These are phyloP conservation scores for Mormyrus lacerda DNA, from an alignment of 2,113 vertebrate species.

Conservation along the genomic window DNA sequence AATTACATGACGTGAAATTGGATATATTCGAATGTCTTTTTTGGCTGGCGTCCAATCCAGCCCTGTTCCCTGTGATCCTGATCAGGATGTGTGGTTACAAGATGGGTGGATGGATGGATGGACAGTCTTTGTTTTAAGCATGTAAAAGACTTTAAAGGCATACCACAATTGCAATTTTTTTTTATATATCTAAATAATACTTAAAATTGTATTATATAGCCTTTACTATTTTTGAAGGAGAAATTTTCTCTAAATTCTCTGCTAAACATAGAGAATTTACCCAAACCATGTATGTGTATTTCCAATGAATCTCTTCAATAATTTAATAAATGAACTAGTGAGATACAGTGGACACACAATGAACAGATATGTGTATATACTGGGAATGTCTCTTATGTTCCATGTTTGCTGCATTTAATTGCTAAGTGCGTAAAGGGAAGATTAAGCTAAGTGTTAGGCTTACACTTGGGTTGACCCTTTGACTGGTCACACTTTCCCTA, in stretches of 20 bases:
- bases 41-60: not conserved
- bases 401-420: conserved; percentile 4
- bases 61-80: not conserved
- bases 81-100: not conserved
- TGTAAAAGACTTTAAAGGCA: not conserved
- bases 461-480: not conserved
- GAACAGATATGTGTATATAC: not conserved
- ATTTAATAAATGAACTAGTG: not conserved
- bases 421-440: not conserved
- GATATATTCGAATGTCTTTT: not conserved
- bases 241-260: not conserved
- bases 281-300: not conserved
- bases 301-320: not conserved
- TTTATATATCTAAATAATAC: not conserved
- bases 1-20: not conserved
- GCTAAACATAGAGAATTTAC: not conserved
- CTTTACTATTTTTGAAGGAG: not conserved
- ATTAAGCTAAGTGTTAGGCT: not conserved
- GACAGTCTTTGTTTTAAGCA: not conserved
- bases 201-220: not conserved
- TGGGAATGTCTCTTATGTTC: not conserved
- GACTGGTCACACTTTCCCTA: not conserved
- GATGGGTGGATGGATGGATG: not conserved
- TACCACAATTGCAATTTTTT: not conserved
- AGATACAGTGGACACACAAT: not conserved